Evolutionary conservation across 2,113 vertebrate genomes (phyloP).

Genomic region (Pelmatolapia mariae): DNA sequence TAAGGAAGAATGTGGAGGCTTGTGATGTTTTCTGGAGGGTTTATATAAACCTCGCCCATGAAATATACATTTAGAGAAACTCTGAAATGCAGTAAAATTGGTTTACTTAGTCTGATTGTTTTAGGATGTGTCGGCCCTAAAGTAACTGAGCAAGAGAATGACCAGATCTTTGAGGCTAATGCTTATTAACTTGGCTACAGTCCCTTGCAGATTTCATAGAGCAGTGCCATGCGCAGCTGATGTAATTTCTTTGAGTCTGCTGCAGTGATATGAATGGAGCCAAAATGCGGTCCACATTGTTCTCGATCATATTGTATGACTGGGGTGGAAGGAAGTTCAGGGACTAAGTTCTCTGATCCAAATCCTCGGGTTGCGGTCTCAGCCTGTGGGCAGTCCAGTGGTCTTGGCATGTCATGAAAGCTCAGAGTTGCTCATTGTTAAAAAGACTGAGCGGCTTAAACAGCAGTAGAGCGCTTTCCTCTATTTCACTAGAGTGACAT

Average conservation of each 20-base stretch:
- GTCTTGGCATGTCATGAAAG: slow-evolving; percentile 15
- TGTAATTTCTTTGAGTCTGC: not conserved
- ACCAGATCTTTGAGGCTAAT: not conserved
- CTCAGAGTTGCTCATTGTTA: slow-evolving; percentile 36
- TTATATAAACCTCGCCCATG: not conserved
- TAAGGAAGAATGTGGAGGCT: not conserved
- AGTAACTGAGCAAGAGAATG: not conserved
- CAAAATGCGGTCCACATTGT: not conserved
- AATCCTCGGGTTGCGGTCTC: not conserved
- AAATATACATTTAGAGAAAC: not conserved
- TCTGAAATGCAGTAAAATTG: not conserved
- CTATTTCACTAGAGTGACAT: not conserved
- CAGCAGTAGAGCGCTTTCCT: not conserved
- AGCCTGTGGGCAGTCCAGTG: not conserved
- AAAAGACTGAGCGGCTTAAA: not conserved
- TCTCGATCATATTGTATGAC: not conserved
- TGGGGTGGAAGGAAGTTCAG: not conserved
- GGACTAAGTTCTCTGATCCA: not conserved
- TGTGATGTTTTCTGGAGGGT: not conserved
- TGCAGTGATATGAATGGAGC: not conserved
- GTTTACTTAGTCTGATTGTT: not conserved
- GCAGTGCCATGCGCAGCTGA: not conserved
- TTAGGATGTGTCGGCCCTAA: not conserved
- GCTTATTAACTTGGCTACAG: slow-evolving; percentile 27
- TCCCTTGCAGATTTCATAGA: not conserved